Percentiles rank a stretch among this genome's conserved stretches.
Conservation (phyloP, 1,140 invertebrate species). For the Probaryconus sp. region DNA sequence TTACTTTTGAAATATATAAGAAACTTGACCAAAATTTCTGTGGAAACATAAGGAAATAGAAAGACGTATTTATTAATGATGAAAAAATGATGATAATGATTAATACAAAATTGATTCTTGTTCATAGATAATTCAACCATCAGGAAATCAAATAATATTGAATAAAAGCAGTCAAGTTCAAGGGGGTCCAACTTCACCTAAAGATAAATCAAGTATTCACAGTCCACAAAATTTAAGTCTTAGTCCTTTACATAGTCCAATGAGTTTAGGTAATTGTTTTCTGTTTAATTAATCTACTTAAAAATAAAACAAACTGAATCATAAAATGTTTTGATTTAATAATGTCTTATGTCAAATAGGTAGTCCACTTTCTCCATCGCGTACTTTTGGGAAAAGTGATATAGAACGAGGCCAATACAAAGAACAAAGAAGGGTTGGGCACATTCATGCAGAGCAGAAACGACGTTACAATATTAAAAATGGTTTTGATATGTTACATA, state of each 20-base stretch:
- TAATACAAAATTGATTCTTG: too few relatives aligned
- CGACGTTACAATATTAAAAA: conserved; percentile 98
- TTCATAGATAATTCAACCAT: conserved; percentile 64
- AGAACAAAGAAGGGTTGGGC: conserved; percentile 87
- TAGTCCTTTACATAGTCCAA: conserved; percentile 77
- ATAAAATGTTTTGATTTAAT: background rate
- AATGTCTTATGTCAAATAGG: conserved; percentile 52
- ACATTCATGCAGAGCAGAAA: conserved; percentile 99
- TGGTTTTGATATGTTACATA: conserved; percentile 96
- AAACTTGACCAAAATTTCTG: too few relatives aligned
- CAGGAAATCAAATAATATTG: conserved; percentile 65
- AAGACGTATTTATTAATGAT: too few relatives aligned
- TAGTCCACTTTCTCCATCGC: conserved; percentile 72
- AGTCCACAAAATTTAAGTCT: conserved; percentile 73
- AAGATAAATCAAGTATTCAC: conserved; percentile 68
- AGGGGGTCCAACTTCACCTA: conserved; percentile 73
- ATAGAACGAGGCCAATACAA: conserved; percentile 76
- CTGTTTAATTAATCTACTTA: too few relatives aligned
- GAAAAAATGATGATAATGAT: too few relatives aligned
- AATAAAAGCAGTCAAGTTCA: conserved; percentile 66
- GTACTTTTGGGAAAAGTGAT: conserved; percentile 71
- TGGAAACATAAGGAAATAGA: too few relatives aligned
- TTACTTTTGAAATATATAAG: too few relatives aligned
- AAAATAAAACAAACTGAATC: too few relatives aligned
- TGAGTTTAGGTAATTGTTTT: conserved; percentile 64